These are phyloP conservation scores for Dolomedes plantarius DNA, from an alignment of 2,888 invertebrate genomes.

Conservation along the genomic window DNA sequence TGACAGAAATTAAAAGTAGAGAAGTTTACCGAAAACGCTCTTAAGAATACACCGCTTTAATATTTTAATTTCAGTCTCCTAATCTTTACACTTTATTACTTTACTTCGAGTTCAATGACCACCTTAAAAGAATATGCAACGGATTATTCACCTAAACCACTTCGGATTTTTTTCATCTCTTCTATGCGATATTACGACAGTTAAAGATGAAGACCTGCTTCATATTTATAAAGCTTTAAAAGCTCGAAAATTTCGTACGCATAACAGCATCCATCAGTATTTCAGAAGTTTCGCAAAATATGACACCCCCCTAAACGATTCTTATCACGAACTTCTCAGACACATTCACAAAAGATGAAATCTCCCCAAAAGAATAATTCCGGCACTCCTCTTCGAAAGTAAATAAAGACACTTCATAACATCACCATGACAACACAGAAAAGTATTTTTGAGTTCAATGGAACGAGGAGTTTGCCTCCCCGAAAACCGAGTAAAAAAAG, in stretches of 20 bases:
- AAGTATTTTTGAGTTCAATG: conserved; percentile 14
- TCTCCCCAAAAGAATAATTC: conserved; percentile 12
- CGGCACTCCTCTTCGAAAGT: neutral
- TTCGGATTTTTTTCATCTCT: too few relatives aligned
- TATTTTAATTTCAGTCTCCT: too few relatives aligned
- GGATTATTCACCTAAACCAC: too few relatives aligned
- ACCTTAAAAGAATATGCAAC: too few relatives aligned
- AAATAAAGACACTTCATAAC: conserved; percentile 16
- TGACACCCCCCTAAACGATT: neutral
- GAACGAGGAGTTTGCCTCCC: neutral
- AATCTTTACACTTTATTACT: too few relatives aligned
- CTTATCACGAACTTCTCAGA: conserved; percentile 10
- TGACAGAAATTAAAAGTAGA: too few relatives aligned
- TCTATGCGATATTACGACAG: too few relatives aligned
- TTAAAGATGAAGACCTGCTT: too few relatives aligned
- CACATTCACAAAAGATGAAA: conserved; percentile 5
- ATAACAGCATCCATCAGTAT: neutral
- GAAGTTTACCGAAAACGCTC: too few relatives aligned
- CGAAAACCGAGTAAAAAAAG: neutral
- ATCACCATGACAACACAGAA: conserved; percentile 16
- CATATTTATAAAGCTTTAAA: too few relatives aligned
- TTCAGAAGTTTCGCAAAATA: neutral
- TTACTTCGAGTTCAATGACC: too few relatives aligned
- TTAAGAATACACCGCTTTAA: too few relatives aligned
- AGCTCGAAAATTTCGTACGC: neutral